A percentile compares a stretch with the other conserved stretches of the same genome.
Evolutionary conservation across 2,113 vertebrate species (phyloP).

Genomic region (Eubucco bourcierii): DNA sequence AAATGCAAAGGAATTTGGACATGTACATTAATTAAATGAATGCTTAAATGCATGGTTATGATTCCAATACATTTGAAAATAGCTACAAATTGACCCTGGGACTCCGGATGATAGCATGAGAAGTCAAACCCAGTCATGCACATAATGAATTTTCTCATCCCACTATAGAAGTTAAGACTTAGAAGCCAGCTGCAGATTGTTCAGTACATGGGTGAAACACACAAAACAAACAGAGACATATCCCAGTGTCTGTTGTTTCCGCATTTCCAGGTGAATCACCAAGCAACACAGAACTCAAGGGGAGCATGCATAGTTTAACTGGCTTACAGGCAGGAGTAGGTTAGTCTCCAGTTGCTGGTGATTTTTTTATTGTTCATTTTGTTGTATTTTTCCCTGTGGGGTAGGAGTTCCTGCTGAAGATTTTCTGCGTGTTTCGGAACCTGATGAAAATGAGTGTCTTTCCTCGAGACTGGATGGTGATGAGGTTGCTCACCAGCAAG

Average conservation of each 20-base stretch:
- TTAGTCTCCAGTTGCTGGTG: background rate
- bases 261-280: background rate
- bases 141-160: background rate
- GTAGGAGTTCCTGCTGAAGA: constrained; percentile 96
- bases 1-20: background rate
- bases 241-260: background rate
- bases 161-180: background rate
- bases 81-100: background rate
- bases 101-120: background rate
- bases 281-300: background rate
- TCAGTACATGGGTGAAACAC: background rate
- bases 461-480: constrained; percentile 96
- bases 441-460: constrained; percentile 98
- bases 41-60: background rate
- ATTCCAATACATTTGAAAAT: background rate
- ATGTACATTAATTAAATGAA: background rate
- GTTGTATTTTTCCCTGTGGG: background rate
- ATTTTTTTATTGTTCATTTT: background rate
- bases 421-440: constrained; percentile 96
- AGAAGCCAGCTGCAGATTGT: background rate
- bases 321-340: background rate
- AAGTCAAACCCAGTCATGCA: background rate
- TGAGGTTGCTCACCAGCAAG: constrained; percentile 98
- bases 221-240: background rate
- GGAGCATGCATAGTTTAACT: background rate